Percentiles rank a stretch among this genome's conserved stretches.
phyloP scores from a whole-genome alignment of 2,113 vertebrate species.

The Lampris megalopsis region DNA sequence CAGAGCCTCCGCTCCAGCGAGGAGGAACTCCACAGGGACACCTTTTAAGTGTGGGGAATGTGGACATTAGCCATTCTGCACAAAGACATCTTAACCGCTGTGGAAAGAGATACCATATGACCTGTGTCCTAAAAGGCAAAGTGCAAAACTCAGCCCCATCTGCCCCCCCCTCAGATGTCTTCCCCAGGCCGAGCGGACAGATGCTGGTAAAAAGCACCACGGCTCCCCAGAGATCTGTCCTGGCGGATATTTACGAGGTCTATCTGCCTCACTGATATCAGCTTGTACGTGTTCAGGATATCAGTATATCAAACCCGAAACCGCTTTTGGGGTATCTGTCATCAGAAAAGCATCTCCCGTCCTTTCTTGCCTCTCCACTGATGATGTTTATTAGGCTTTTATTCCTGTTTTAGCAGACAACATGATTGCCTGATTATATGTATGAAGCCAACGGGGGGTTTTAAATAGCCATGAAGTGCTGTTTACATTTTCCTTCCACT shows the following conservation, averaged over 20 bases:
- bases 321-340: conserved; percentile 16
- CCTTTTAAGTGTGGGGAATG: conserved; percentile 17
- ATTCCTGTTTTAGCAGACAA: conserved; percentile 18
- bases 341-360: conserved; percentile 9
- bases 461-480: background rate
- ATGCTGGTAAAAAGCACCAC: conserved; percentile 40
- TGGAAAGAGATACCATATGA: background rate
- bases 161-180: conserved; percentile 27
- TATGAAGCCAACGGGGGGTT: background rate
- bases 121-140: conserved; percentile 29
- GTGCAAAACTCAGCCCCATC: conserved; percentile 20
- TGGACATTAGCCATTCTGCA: conserved; percentile 22
- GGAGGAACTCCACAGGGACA: too few species aligned
- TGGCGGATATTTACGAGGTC: conserved; percentile 45
- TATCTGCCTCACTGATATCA: conserved; percentile 32
- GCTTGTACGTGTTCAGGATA: conserved; percentile 36
- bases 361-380: conserved; percentile 1
- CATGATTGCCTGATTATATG: conserved; percentile 14
- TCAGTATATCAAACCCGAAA: conserved; percentile 41
- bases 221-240: conserved; percentile 52
- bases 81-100: background rate
- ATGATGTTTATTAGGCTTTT: background rate
- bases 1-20: too few species aligned
- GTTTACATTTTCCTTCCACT: background rate
- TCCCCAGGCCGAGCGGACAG: conserved; percentile 6